These are phyloP conservation scores for Thomomys bottae DNA, from an alignment of 2,113 vertebrate species.

Conservation along the genomic window DNA sequence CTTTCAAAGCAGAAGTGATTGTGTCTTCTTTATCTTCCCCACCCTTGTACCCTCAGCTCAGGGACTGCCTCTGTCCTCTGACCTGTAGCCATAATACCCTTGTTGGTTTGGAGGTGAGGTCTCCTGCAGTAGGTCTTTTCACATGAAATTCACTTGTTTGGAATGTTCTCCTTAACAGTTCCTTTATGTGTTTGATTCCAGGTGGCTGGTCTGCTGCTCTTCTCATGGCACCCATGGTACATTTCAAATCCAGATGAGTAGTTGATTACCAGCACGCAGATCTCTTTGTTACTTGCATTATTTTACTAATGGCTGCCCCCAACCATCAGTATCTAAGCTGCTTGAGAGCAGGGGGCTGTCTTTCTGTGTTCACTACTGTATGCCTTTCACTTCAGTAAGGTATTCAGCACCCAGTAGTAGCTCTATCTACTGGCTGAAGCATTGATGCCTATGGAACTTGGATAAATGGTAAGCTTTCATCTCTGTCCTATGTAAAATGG, in stretches of 20 bases:
- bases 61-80: neutral
- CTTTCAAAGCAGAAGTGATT: conserved; percentile 6
- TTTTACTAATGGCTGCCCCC: conserved; percentile 2
- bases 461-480: neutral
- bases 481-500: conserved; percentile 18
- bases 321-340: neutral
- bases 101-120: neutral
- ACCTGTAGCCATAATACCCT: neutral
- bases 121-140: neutral
- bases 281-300: neutral
- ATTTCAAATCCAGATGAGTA: neutral
- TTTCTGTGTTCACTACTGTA: neutral
- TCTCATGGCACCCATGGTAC: neutral
- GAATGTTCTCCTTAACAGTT: neutral
- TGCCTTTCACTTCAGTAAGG: neutral
- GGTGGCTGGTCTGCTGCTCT: neutral
- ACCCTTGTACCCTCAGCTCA: neutral
- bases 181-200: neutral
- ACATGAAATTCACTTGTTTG: neutral
- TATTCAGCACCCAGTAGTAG: neutral
- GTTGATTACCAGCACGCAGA: neutral
- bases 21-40: neutral
- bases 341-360: neutral
- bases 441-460: neutral
- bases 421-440: neutral